Base-by-base conservation (phyloP, 2,888 invertebrate genomes). In the Coronaproctus castanopsis region DNA sequence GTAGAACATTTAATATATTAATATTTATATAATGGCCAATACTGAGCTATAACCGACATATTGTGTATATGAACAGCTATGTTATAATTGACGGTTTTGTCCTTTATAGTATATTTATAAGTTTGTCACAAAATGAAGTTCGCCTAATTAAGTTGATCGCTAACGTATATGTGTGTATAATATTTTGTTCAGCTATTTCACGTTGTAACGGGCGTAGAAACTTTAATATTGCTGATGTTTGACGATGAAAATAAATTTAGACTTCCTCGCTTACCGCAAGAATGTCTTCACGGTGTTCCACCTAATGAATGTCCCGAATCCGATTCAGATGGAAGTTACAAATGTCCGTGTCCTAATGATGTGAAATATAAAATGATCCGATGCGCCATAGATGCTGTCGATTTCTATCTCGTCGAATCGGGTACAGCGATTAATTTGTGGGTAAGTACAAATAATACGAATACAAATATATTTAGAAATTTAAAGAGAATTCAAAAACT, bases 301-400 rank as follows among this genome's bases (percentile, higher is more conserved):
- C 84, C 79, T 58, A 76, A 79, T 63, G 76, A 80, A 67, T 86
- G 83, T 67, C 74, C 80, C 2, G 80, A 85, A 68, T 80, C 85
- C 58, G 80, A 83, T 70, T 75, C 78, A 50, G 78, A 80, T 58
- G 67, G 65, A 8, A 63, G 64, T 21, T 67, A 67, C 56, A 69
- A 72, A 3, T 89, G 88, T 68, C 87, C 87, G 2, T 80, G 85
- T 1, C 75, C 83, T 0, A 86, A 87, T 67, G 85, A 87, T 66
- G 83, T 96, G 60, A 97, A 96, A 71, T 97, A 97, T 72, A 81
- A 86, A 70, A 87, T 97, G 85, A 85, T 88, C 3, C 78, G 97
- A 54, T 78, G 92, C 1, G 84, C 89, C 0, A 76, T 95, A 36
- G 93, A 95, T 73, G 83, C 87, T 1, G 76, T 97, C 1, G 91